Conservation (phyloP, 1,140 invertebrate species). For the Penaeus chinensis region DNA sequence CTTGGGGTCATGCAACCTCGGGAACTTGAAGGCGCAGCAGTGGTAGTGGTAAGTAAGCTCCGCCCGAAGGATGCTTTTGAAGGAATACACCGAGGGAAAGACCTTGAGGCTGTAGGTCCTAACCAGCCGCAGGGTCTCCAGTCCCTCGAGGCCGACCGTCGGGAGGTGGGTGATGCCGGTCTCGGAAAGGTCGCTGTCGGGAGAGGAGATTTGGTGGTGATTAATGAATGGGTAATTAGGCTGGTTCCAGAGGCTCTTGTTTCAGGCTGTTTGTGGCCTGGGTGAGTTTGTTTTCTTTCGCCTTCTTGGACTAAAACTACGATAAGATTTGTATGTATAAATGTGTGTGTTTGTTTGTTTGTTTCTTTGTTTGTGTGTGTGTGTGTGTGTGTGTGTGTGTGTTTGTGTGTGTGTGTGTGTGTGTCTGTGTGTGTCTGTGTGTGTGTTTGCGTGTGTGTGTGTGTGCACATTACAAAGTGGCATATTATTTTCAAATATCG, state of each 20-base stretch:
- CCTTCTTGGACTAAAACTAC: too few relatives aligned
- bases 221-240: not conserved
- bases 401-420: too few relatives aligned
- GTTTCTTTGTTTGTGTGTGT: too few relatives aligned
- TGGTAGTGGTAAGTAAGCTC: conserved; percentile 86
- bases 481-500: too few relatives aligned
- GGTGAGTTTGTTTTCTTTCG: too few relatives aligned
- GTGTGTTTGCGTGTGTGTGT: too few relatives aligned
- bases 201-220: not conserved
- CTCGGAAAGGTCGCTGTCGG: conserved; percentile 77
- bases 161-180: conserved; percentile 82
- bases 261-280: too few relatives aligned
- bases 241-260: not conserved
- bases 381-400: too few relatives aligned
- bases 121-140: conserved; percentile 80
- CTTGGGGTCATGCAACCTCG: conserved; percentile 79
- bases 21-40: conserved; percentile 88
- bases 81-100: conserved; percentile 86
- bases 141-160: conserved; percentile 76
- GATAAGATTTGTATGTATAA: too few relatives aligned
- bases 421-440: too few relatives aligned
- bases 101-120: conserved; percentile 79
- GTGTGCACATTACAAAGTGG: too few relatives aligned
- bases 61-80: conserved; percentile 72
- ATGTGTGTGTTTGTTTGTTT: too few relatives aligned